These are phyloP conservation scores for Dicentrarchus labrax DNA, from an alignment of 2,113 vertebrate genomes.

Conservation along the genomic window DNA sequence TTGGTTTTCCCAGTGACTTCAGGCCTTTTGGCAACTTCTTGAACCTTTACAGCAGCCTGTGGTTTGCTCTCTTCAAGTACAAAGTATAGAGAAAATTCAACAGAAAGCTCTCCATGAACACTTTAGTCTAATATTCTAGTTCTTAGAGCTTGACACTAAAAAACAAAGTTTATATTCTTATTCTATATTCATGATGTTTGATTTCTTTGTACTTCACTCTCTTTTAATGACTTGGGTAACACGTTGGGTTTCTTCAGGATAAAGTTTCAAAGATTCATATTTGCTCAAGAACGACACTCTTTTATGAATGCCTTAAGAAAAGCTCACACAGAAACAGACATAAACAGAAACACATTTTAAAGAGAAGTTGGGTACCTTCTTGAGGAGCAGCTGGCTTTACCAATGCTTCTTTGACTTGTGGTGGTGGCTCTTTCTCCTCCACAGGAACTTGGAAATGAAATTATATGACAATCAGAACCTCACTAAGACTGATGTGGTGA, in stretches of 20 bases:
- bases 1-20: slow-evolving; percentile 45
- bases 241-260: not conserved
- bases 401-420: slow-evolving; percentile 55
- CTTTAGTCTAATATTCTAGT: not conserved
- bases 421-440: slow-evolving; percentile 69
- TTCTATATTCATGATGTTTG: not conserved
- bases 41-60: slow-evolving; percentile 32
- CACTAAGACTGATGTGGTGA: slow-evolving; percentile 14
- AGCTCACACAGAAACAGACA: slow-evolving; percentile 10
- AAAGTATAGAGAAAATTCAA: slow-evolving; percentile 31
- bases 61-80: slow-evolving; percentile 66
- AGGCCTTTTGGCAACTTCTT: slow-evolving; percentile 58
- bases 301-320: slow-evolving; percentile 41
- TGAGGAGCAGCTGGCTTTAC: slow-evolving; percentile 62
- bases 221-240: not conserved
- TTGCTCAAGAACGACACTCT: slow-evolving; percentile 60
- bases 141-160: not conserved
- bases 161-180: too few species aligned
- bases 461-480: slow-evolving; percentile 56
- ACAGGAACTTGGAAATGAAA: slow-evolving; percentile 74
- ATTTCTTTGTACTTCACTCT: not conserved
- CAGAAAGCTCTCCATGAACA: slow-evolving; percentile 8
- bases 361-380: slow-evolving; percentile 74
- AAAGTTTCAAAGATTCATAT: slow-evolving; percentile 24
- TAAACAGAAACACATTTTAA: slow-evolving; percentile 2